A percentile compares a stretch with the other conserved stretches of the same genome.
Evolutionary conservation across 2,113 vertebrate genomes (phyloP).

Genomic region (Turnix velox): DNA sequence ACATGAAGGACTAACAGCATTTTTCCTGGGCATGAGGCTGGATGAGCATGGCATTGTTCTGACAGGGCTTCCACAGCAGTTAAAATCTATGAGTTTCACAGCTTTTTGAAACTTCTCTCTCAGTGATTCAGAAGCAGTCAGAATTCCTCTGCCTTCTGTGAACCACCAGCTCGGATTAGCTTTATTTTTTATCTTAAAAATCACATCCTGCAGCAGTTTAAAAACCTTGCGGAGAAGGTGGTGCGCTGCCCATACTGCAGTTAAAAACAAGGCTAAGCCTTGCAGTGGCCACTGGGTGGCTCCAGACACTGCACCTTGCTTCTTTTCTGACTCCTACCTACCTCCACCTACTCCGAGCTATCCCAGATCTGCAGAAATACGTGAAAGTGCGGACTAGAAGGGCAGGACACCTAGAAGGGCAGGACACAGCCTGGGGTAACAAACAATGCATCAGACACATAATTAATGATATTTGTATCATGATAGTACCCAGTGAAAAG

Average conservation of each 20-base stretch:
- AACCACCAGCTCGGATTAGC: background rate
- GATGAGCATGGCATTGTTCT: background rate
- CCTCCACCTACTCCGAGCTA: background rate
- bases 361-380: background rate
- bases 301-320: background rate
- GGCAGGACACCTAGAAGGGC: background rate
- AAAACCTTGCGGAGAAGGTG: background rate
- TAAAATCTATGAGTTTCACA: background rate
- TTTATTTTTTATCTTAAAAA: background rate
- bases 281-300: slow-evolving; percentile 3
- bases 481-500: accelerated
- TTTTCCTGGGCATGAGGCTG: background rate
- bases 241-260: background rate
- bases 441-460: background rate
- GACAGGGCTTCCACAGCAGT: background rate
- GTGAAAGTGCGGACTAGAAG: background rate
- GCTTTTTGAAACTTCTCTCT: background rate
- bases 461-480: background rate
- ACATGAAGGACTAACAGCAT: background rate
- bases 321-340: background rate
- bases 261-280: background rate
- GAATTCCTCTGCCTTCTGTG: background rate
- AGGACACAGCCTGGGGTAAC: background rate
- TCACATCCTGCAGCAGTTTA: background rate
- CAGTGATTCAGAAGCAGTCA: background rate